Base-by-base conservation (phyloP, 2,797 vertebrate species). In the Holocentrus rufus region DNA sequence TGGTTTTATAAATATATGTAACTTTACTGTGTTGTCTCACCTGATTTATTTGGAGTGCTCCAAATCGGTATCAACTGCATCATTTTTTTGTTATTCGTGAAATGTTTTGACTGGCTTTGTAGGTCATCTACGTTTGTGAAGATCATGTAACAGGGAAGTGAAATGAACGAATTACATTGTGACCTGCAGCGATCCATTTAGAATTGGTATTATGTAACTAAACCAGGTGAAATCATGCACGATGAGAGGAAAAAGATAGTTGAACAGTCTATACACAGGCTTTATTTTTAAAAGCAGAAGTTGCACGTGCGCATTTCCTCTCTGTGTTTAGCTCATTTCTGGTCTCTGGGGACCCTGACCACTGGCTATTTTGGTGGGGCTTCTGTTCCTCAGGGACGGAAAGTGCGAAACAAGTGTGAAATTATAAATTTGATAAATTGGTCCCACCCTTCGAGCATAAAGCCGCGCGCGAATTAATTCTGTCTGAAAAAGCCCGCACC, bases 1-100 rank as follows among this genome's bases (percentile, higher is more conserved):
- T 80, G 70, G 85, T 82, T 88, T 59, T 86, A 62, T 79, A 76
- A 55, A 77, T 74, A 22, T 65, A 56, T 86, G 58, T 50, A 46
- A 61, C 14, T 56, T 27, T 30, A n/a, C 23, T 13, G 9, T 36
- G 39, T 42, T 42, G 11, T 13, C 39, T 42, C 10, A 14, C 13
- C 39, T 42, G 39, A 4, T 42, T 42, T 42, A 42, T 42, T 42
- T 11, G 3, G 18, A 30, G 18, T 49, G 22, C 22, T 54, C 7
- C 13, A 10, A 59, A n/a, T 13, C 54, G 1, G 44, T 8, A 52
- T 36, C 36, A 17, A 7, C 20, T 53, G 8, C 14, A 30, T 74
- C 31, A n/a, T n/a, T n/a, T 55, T 10, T 61, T 63, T 65, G 25
- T 53, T 15, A 10, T 50, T 42, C 34, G 9, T 36, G 7, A 7